Conservation (phyloP, 2,888 invertebrate species). For the Eupsilia transversa region DNA sequence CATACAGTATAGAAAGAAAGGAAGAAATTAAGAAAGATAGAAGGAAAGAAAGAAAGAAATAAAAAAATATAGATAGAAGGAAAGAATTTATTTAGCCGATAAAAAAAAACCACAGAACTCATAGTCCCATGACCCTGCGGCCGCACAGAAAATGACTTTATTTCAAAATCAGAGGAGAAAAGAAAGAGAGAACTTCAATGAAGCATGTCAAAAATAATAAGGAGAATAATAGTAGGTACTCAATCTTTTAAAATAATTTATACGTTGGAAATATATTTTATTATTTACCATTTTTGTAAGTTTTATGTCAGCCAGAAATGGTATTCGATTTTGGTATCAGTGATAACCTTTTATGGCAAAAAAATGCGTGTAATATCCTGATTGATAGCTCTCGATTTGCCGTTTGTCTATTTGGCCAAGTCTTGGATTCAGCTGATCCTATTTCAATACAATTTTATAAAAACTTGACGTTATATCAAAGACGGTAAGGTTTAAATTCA, state of each 20-base stretch:
- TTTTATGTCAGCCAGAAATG: background rate
- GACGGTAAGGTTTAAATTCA: background rate
- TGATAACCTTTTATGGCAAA: background rate
- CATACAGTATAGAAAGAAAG: too few species aligned
- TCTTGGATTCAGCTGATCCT: background rate
- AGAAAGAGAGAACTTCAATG: too few species aligned
- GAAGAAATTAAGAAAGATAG: too few species aligned
- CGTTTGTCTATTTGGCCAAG: background rate
- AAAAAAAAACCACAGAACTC: too few species aligned
- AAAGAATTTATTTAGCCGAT: too few species aligned
- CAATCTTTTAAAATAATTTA: background rate
- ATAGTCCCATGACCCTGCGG: too few species aligned
- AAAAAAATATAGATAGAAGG: too few species aligned
- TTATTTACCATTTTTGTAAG: background rate
- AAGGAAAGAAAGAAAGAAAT: too few species aligned
- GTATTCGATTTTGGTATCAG: background rate
- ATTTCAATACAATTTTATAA: background rate
- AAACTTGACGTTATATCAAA: background rate
- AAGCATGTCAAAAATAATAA: too few species aligned
- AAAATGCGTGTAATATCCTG: background rate
- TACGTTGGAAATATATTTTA: background rate
- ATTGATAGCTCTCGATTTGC: background rate
- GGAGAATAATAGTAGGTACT: too few species aligned
- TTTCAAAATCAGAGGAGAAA: too few species aligned
- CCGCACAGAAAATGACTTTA: too few species aligned